phyloP scores from a whole-genome alignment of 2,113 vertebrate species.

The Gavialis gangeticus region DNA sequence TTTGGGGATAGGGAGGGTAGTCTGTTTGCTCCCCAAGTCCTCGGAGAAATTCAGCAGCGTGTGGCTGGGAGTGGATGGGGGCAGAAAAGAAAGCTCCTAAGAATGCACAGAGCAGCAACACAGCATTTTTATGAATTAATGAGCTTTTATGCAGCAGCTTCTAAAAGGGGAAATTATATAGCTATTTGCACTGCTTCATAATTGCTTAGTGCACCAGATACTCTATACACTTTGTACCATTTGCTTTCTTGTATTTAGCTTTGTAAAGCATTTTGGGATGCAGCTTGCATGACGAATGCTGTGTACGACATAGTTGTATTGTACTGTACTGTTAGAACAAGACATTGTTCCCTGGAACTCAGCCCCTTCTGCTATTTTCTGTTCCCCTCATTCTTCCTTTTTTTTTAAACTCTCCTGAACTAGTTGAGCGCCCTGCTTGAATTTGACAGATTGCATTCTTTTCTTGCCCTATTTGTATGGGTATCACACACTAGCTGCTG shows the following conservation, averaged over 20 bases:
- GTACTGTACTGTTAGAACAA: neutral
- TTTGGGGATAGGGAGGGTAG: slow-evolving; percentile 1
- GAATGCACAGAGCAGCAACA: slow-evolving; percentile 58
- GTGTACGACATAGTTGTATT: slow-evolving; percentile 36
- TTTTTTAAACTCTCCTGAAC: neutral
- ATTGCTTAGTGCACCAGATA: slow-evolving; percentile 64
- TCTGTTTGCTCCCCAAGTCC: neutral
- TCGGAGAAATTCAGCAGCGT: slow-evolving; percentile 39
- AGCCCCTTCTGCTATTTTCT: slow-evolving; percentile 16
- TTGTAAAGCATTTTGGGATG: slow-evolving; percentile 44
- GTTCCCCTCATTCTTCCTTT: too few relatives aligned
- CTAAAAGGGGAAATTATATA: slow-evolving; percentile 70
- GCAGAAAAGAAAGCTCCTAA: slow-evolving; percentile 39
- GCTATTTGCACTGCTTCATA: slow-evolving; percentile 65
- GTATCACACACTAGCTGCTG: rapidly evolving
- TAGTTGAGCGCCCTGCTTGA: slow-evolving; percentile 2
- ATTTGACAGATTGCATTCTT: slow-evolving; percentile 6
- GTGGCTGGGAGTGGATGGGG: slow-evolving; percentile 13
- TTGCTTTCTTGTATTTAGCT: slow-evolving; percentile 61
- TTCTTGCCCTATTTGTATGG: slow-evolving; percentile 4
- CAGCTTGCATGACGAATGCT: slow-evolving; percentile 20
- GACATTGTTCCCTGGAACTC: neutral
- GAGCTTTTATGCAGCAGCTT: slow-evolving; percentile 69
- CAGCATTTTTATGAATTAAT: slow-evolving; percentile 69
- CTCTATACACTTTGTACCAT: slow-evolving; percentile 56